Conservation (phyloP, 2,113 vertebrate genomes). For the Anguilla japonica region DNA sequence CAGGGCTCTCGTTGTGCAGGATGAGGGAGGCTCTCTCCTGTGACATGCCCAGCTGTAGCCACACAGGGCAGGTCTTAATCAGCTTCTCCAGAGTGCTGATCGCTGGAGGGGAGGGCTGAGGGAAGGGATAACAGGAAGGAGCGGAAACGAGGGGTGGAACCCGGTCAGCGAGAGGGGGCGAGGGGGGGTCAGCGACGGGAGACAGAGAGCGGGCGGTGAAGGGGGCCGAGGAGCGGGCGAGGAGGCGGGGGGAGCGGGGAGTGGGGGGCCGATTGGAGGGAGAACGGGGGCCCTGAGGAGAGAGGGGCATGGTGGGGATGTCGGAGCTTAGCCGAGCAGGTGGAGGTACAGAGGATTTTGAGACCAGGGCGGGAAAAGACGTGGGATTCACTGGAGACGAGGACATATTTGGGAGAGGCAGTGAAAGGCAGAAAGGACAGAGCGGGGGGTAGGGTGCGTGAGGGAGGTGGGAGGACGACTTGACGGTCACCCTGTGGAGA, state of each 20-base stretch:
- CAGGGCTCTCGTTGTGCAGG: conserved; percentile 71
- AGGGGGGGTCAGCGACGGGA: not conserved
- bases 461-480: not conserved
- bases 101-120: conserved; percentile 46
- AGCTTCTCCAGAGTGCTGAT: conserved; percentile 82
- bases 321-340: not conserved
- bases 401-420: not conserved
- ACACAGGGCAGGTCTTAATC: conserved; percentile 79
- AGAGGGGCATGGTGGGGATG: not conserved
- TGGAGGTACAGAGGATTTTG: not conserved
- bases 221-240: not conserved
- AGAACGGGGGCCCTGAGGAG: conserved; percentile 6
- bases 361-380: too few species aligned
- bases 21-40: conserved; percentile 62
- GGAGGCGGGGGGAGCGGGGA: conserved; percentile 8
- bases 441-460: not conserved
- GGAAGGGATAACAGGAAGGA: not conserved
- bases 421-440: not conserved
- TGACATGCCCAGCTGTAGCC: conserved; percentile 80
- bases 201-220: not conserved
- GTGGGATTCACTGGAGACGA: not conserved
- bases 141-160: conserved; percentile 28
- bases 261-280: not conserved
- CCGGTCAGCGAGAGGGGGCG: conserved; percentile 1
- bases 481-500: conserved; percentile 30